phyloP scores from a whole-genome alignment of 2,113 vertebrate species.

The Brienomyrus longianalis region DNA sequence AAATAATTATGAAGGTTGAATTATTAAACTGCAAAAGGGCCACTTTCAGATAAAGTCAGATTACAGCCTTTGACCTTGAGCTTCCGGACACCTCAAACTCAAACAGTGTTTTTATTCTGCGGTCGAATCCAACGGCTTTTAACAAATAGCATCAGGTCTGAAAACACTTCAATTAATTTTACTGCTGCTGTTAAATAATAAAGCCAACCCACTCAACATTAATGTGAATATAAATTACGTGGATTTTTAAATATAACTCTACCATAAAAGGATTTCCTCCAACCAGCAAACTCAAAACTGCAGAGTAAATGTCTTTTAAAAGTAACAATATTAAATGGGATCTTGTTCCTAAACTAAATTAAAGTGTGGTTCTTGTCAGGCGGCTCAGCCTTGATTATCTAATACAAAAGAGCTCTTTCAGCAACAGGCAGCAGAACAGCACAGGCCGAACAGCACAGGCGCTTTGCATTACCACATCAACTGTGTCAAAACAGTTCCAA shows the following conservation, averaged over 20 bases:
- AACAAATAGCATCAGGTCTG: background rate
- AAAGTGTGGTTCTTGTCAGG: background rate
- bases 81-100: background rate
- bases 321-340: background rate
- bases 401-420: background rate
- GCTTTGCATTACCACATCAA: background rate
- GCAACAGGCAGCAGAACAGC: background rate
- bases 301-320: constrained; percentile 8
- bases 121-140: background rate
- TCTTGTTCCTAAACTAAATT: background rate
- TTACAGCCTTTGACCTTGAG: background rate
- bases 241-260: constrained; percentile 3
- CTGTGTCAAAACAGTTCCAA: background rate
- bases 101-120: background rate
- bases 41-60: constrained; percentile 3
- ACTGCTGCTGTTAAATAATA: constrained; percentile 12
- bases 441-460: background rate
- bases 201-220: constrained; percentile 2
- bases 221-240: background rate
- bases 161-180: constrained; percentile 17
- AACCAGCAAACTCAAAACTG: background rate
- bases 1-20: constrained; percentile 18
- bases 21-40: constrained; percentile 20
- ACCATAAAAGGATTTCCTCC: background rate
- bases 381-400: background rate